Conservation (phyloP, 1,140 invertebrate genomes). For the Caerostris darwini region DNA sequence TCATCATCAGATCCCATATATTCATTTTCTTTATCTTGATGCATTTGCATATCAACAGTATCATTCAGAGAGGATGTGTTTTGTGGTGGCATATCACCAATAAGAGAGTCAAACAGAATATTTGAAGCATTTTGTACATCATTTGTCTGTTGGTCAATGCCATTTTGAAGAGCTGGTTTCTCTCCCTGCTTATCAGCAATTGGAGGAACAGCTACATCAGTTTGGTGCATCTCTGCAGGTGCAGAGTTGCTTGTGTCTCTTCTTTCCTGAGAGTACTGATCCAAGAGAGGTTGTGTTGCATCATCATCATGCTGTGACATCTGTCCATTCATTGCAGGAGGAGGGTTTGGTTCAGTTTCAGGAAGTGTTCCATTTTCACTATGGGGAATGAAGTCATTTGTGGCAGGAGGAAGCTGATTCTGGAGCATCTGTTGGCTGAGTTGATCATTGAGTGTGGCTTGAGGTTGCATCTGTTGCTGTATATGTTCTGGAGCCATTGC, state of each 20-base stretch:
- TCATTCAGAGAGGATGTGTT: constrained; percentile 8
- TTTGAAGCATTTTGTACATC: constrained; percentile 44
- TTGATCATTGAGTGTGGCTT: neutral
- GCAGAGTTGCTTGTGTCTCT: neutral
- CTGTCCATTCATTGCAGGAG: neutral
- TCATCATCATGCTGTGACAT: neutral
- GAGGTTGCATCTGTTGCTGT: constrained; percentile 12
- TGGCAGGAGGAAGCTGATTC: neutral
- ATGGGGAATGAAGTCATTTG: neutral
- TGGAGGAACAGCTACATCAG: neutral
- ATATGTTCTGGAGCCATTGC: constrained; percentile 25
- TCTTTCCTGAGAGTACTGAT: constrained; percentile 5
- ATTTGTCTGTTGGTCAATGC: constrained; percentile 30
- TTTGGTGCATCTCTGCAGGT: neutral
- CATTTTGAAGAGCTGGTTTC: constrained; percentile 22
- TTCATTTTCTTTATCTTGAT: constrained; percentile 61
- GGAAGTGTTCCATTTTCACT: neutral
- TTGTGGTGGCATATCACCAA: constrained; percentile 50
- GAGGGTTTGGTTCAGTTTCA: neutral
- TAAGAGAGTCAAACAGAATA: constrained; percentile 67
- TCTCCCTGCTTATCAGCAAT: neutral
- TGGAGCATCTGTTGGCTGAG: constrained; percentile 8
- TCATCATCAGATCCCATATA: constrained; percentile 83
- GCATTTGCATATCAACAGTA: neutral
- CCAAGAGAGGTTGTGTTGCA: neutral